These are phyloP conservation scores for Ascaphus truei DNA, from an alignment of 2,113 vertebrate species.

Conservation along the genomic window DNA sequence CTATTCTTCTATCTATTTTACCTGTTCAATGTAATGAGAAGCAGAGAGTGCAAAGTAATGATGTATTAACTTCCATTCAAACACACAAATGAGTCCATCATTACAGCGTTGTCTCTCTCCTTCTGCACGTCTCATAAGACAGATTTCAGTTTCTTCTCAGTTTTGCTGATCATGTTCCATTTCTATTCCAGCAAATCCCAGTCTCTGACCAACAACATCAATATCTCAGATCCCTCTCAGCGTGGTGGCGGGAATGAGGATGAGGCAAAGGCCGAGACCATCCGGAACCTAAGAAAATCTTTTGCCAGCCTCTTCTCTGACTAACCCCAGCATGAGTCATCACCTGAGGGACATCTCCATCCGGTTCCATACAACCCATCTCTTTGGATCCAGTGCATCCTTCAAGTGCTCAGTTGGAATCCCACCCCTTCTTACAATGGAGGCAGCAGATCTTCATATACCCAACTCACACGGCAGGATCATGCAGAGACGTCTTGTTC, in stretches of 20 bases:
- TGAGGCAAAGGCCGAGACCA: conserved; percentile 93
- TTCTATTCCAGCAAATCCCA: conserved; percentile 85
- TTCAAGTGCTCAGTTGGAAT: neutral
- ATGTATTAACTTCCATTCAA: too few species aligned
- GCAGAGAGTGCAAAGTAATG: too few species aligned
- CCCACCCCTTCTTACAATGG: neutral
- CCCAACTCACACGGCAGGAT: neutral
- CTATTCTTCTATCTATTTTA: too few species aligned
- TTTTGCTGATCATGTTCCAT: too few species aligned
- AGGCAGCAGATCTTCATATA: neutral
- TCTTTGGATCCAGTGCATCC: too few species aligned
- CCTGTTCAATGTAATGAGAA: too few species aligned
- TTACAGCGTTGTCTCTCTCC: too few species aligned
- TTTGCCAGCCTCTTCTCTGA: conserved; percentile 96
- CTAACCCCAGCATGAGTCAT: conserved; percentile 46
- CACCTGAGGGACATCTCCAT: too few species aligned
- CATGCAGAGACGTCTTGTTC: neutral
- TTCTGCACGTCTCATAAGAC: too few species aligned
- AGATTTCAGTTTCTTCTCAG: too few species aligned
- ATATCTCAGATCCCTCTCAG: conserved; percentile 71
- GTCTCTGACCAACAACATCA: conserved; percentile 92
- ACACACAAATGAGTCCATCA: too few species aligned
- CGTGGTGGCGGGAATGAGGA: conserved; percentile 77
- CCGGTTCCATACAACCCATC: neutral
- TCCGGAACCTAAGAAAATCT: conserved; percentile 91